phyloP scores from a whole-genome alignment of 1,140 invertebrate genomes.

The Forficula auricularia region DNA sequence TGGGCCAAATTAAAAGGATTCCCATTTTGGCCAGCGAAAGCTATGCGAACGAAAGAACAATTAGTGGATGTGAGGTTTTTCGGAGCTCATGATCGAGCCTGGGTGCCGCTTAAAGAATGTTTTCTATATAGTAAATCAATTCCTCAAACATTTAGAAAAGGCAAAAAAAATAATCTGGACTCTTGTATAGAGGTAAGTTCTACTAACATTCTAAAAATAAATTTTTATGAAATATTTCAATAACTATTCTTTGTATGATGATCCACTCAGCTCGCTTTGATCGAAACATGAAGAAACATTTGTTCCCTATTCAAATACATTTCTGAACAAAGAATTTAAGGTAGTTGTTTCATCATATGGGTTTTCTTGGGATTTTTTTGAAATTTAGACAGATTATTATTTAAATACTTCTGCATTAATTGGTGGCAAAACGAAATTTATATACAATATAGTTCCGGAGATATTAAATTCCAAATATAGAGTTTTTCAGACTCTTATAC shows the following conservation, averaged over 20 bases:
- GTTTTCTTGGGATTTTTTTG: too few relatives aligned
- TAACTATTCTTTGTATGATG: conserved; percentile 2
- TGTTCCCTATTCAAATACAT: too few relatives aligned
- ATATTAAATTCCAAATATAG: too few relatives aligned
- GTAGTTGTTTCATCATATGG: too few relatives aligned
- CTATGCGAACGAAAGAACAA: conserved; percentile 53
- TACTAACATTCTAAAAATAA: neutral
- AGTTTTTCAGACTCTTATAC: too few relatives aligned
- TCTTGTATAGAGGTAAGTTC: conserved; percentile 38
- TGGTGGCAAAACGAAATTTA: too few relatives aligned
- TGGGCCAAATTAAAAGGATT: conserved; percentile 91
- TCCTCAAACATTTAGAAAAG: conserved; percentile 37
- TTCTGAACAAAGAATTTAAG: too few relatives aligned
- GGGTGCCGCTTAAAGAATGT: conserved; percentile 69
- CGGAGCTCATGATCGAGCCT: conserved; percentile 45
- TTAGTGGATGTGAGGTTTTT: conserved; percentile 83
- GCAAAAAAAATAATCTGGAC: conserved; percentile 42
- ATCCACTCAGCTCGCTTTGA: neutral
- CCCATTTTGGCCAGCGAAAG: conserved; percentile 89
- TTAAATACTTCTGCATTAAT: too few relatives aligned
- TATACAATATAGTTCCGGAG: too few relatives aligned
- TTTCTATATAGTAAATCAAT: conserved; percentile 45
- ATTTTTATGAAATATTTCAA: too few relatives aligned
- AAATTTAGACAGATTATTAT: too few relatives aligned
- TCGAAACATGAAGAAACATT: too few relatives aligned